Evolutionary conservation across 2,797 vertebrate genomes (phyloP).

Genomic region (Pempheris klunzingeri): DNA sequence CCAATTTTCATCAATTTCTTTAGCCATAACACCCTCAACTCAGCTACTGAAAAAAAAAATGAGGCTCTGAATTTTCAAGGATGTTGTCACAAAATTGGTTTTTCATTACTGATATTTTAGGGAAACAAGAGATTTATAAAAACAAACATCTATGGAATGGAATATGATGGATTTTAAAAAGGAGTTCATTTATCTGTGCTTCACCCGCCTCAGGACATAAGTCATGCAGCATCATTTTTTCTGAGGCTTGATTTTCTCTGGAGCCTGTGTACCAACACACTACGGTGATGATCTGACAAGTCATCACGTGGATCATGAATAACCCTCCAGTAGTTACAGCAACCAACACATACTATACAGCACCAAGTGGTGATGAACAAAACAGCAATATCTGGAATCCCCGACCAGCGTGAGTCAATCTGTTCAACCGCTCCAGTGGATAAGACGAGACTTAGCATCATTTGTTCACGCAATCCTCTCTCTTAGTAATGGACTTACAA

Average conservation of each 20-base stretch:
- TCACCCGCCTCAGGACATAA: slow-evolving; percentile 18
- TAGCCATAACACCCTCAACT: slow-evolving; percentile 7
- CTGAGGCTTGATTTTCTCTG: slow-evolving; percentile 5
- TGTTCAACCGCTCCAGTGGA: slow-evolving; percentile 26
- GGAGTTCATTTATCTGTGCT: slow-evolving; percentile 17
- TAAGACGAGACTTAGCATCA: neutral
- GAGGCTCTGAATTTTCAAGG: slow-evolving; percentile 20
- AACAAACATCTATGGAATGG: slow-evolving; percentile 3
- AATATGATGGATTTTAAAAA: no score
- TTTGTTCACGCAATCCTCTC: slow-evolving; percentile 43
- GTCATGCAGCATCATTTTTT: neutral
- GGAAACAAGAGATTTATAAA: slow-evolving; percentile 9
- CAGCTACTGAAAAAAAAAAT: slow-evolving; percentile 8
- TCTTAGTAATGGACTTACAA: slow-evolving; percentile 33
- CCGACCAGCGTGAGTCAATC: slow-evolving; percentile 47
- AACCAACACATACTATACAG: neutral
- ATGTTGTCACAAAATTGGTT: slow-evolving; percentile 33
- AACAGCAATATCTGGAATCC: slow-evolving; percentile 35
- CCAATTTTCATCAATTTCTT: slow-evolving; percentile 14
- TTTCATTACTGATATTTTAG: slow-evolving; percentile 11
- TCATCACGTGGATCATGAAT: neutral
- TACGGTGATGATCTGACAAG: neutral
- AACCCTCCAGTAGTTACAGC: neutral
- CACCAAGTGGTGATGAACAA: neutral
- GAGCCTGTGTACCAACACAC: neutral